Base-by-base conservation (phyloP, 2,888 invertebrate genomes). In the Macropis europaea region DNA sequence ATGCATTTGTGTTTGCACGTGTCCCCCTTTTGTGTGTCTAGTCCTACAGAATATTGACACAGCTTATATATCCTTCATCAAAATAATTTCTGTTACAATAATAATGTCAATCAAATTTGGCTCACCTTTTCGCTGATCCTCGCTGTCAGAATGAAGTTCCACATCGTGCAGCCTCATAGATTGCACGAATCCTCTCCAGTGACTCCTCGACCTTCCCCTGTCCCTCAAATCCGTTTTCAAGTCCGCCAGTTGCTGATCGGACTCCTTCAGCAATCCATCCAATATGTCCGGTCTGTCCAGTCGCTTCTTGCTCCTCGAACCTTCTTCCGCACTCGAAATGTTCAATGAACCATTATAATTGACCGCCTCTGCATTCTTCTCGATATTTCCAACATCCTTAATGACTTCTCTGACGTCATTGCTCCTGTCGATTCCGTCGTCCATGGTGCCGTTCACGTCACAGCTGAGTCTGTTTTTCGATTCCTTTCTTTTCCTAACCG, bases 141-240 rank as follows among this genome's bases (percentile, higher is more conserved):
- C 88, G 76, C 80, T 85, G 50, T 88, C 87, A 3, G 88, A 88
- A 60, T 84, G 86, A 6, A 86, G 78, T 42, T 88, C 88, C 0
- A 82, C 86, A 28, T 88, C 87, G 61, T 86, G 84, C 7, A 88
- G 75, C 38, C 84, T 85, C 83, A 87, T 86, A 0, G 88, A 87
- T 47, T 87, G 87, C 11, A 88, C 85, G 68, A 88, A 85, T 15
- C 87, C 87, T 42, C 85, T 74, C 87, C 87, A 87, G 48, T 86
- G 84, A 40, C 80, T 86, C 26, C 87, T 68, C 3, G 85, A 79
- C 30, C 86, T 79, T 34, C 83, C 79, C n/a, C 79, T 74, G 15
- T 69, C 77, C 50, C 68, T 61, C 17, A 85, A 66, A 59, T 88
- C 87, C n/a, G 67, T 68, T 32, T 81, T 82, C 53, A 87, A 62